Evolutionary conservation across 2,113 vertebrate genomes (phyloP), one percentile per base, ranked within the genome.

Genomic region (Semnornis frantzii): DNA sequence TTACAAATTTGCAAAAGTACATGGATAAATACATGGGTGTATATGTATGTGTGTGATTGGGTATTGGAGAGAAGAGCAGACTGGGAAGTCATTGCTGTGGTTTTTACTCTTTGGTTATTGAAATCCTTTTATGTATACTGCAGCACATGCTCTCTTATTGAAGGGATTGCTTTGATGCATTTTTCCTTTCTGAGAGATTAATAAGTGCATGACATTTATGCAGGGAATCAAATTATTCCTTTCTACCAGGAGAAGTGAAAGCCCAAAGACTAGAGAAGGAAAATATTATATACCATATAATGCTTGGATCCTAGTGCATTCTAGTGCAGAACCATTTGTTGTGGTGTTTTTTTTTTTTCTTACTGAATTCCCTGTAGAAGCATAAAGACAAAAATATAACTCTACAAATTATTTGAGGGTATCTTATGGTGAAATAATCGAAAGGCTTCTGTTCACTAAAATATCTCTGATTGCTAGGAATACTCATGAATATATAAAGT

Each of bases 31-130:
- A 33, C 1, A 5, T 54, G 9, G 10, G 6, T 42, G 2, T 62
- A 13, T 19, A 16, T 5, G 5, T 25, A 2, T 27, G 9, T 25
- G 23, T 44, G 5, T n/a, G 18, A 8, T 12, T 1, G 1, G 33
- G 1, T 33, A 12, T 66, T 66, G 71, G 42, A 75, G 2, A 63
- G 24, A 74, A 82, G 14, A 87, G 58, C 16, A 75, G 21, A 50
- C 33, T 3, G 3, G 15, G 15, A 60, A 8, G 37, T 23, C 6
- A 14, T 13, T 46, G 1, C 37, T 65, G 33, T 52, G 25, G 46
- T 60, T 90, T 77, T 90, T 52, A 71, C 4, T 46, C 84, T 82
- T 85, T 34, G 14, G 8, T 30, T 83, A 50, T 2, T 6, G 11
- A 85, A 77, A 76, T 7, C 4, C 12, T 9, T 63, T 80, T 62